Evolutionary conservation across 2,113 vertebrate species (phyloP).

Genomic region (Chloropsis cyanopogon): DNA sequence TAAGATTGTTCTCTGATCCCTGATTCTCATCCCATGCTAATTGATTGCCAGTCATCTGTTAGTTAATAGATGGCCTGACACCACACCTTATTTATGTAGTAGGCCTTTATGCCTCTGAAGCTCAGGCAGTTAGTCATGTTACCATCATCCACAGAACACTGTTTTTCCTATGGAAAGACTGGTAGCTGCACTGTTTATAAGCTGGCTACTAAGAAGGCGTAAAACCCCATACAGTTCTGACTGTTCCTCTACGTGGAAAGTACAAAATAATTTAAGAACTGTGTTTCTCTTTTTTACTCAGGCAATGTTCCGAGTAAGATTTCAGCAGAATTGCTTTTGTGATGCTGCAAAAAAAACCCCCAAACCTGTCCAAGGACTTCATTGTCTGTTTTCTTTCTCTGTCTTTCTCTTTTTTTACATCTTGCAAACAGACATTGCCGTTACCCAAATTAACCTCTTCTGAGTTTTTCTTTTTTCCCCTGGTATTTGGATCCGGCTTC

Average conservation of each 20-base stretch:
- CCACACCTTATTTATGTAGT: neutral
- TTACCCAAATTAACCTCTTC: slow-evolving; percentile 47
- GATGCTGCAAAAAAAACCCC: slow-evolving; percentile 20
- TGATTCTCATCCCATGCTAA: neutral
- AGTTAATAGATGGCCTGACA: neutral
- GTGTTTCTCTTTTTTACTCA: slow-evolving; percentile 70
- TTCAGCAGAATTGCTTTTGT: slow-evolving; percentile 59
- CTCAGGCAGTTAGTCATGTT: neutral
- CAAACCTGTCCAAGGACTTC: neutral
- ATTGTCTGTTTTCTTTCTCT: neutral
- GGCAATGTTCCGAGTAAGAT: slow-evolving; percentile 49
- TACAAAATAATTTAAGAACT: slow-evolving; percentile 69
- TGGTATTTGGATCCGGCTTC: neutral
- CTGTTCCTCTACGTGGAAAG: slow-evolving; percentile 67
- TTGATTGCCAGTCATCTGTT: neutral
- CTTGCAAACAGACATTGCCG: neutral
- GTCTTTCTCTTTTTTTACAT: neutral
- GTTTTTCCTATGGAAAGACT: slow-evolving; percentile 60
- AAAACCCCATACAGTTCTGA: slow-evolving; percentile 68
- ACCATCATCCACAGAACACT: slow-evolving; percentile 31
- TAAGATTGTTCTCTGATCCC: neutral
- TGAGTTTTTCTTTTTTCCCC: neutral
- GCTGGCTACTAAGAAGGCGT: slow-evolving; percentile 47
- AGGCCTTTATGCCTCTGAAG: neutral
- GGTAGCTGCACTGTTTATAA: slow-evolving; percentile 50